A percentile compares a stretch with the other conserved stretches of the same genome.
phyloP scores from a whole-genome alignment of 2,888 invertebrate species.

The Gisinianus flammeolus region DNA sequence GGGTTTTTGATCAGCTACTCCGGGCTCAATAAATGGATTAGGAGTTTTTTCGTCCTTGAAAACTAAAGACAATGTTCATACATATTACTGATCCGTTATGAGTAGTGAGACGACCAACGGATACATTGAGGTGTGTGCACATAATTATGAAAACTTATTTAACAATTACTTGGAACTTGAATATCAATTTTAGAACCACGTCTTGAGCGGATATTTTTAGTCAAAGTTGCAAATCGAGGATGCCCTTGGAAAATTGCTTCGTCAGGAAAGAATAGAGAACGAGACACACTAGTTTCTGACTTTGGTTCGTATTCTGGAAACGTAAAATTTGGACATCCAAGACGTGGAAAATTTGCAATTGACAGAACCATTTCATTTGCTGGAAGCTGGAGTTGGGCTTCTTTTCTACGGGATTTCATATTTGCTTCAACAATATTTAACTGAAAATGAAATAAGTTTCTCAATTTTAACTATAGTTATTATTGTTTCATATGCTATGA shows the following conservation, averaged over 20 bases:
- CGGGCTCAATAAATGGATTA: conserved; percentile 75
- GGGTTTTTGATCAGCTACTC: conserved; percentile 70
- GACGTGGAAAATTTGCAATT: conserved; percentile 89
- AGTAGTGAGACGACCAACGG: background rate
- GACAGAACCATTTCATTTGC: conserved; percentile 86
- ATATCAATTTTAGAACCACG: conserved; percentile 95
- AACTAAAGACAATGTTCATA: conserved; percentile 68
- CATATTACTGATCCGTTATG: background rate
- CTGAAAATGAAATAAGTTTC: too few relatives aligned
- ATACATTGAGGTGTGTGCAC: too few relatives aligned
- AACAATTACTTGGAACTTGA: conserved; percentile 82
- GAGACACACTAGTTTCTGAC: conserved; percentile 75
- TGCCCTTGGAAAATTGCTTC: conserved; percentile 93
- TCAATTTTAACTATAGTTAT: too few relatives aligned
- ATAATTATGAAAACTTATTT: background rate
- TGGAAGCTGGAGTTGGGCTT: conserved; percentile 72
- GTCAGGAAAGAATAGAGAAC: conserved; percentile 91
- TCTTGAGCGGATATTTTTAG: conserved; percentile 88
- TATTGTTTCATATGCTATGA: too few relatives aligned
- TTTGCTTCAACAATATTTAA: conserved; percentile 94
- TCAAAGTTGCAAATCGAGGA: conserved; percentile 91
- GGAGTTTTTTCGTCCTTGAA: conserved; percentile 87
- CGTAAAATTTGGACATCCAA: conserved; percentile 90
- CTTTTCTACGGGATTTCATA: conserved; percentile 78
- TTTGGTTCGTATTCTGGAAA: conserved; percentile 77